Evolutionary conservation across 2,113 vertebrate species (phyloP), one percentile per base, ranked within the genome.

Genomic region (Xenopus laevis): DNA sequence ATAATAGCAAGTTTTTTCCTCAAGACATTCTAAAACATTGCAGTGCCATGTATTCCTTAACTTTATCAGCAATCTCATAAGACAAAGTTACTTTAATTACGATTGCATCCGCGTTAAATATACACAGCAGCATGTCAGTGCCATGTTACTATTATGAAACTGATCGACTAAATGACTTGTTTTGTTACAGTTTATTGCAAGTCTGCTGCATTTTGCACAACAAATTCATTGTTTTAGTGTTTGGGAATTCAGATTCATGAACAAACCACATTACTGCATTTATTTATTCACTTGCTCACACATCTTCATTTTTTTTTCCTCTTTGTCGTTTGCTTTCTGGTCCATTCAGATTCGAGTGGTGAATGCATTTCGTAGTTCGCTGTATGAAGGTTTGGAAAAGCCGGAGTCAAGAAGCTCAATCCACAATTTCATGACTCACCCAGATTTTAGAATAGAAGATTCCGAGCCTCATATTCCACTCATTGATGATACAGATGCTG

Each of bases 281-380:
- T 58, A 60, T 7, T 21, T 2, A 11, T 53, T 46, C 46, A 11
- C 67, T 67, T 7, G n/a, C 67, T 68, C 45, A 64, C 13, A 52
- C 47, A 27, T 27, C 23, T 27, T 2, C 4, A 2, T 27, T 27
- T 27, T 12, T 52, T 5, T 45, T 74, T 10, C 58, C 47, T 63
- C 23, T 63, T 4, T 33, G 68, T 58, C 85, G 30, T 83, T 55
- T 50, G 53, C 69, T 62, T 81, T 71, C 77, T 88, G 68, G 78
- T 77, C 60, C 84, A 84, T 81, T 55, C 93, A 99, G 97, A 98
- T 99, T 91, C 95, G 97, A 92, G 97, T 99, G 95, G 97, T 99
- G 96, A 99, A 99, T 93, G 97, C 97, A 90, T 99, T 99, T 98
- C 97, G 97, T 95, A 99, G 96, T 92, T 95, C 96, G 89, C 91